Base-by-base conservation (phyloP, 2,888 invertebrate species). In the Nomada goodeniana region DNA sequence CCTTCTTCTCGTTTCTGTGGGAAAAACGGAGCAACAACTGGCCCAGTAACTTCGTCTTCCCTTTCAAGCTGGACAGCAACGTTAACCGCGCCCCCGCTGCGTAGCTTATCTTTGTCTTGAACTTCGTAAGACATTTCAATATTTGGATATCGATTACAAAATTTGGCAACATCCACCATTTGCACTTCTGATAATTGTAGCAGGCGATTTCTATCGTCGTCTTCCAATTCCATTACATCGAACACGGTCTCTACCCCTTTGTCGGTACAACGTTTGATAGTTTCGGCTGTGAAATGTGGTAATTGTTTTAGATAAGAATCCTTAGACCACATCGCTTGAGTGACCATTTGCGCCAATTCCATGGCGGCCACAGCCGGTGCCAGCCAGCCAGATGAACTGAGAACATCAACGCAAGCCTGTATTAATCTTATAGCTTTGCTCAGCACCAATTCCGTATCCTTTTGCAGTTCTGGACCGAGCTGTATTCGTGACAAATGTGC, bases 311-410 rank as follows among this genome's bases (percentile, higher is more conserved):
- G 95, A 92, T 99, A 99, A 0, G 98, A 98, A 94, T 99, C 99
- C 94, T 99, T 99, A 91, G 98, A 98, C 99, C 99, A 99, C 99
- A 99, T 99, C 13, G 99, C 99, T 94, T 99, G 99, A 0, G 99
- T 99, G 2, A 98, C 98, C 99, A 99, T 99, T 95, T 99, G 99
- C 0, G 99, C 98, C 91, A 99, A 95, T 94, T 99, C 99, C 99
- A 99, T 99, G 90, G 99, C 99, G 23, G 99, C 98, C 57, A 99
- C 98, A 4, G 99, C 99, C 0, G 99, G 99, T 0, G 98, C 97
- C 68, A 99, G 95, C 99, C 99, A 99, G 50, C 99, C 99, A 90
- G 99, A 99, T 61, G 98, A 98, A 92, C 97, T 97, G 53, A 98
- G 94, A 13, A 98, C 98, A 94, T 98, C 96, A 47, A 99, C 99